Percentiles rank a stretch among this genome's conserved stretches.
Conservation (phyloP, 2,797 vertebrate species). For the Pangasius krempfi region DNA sequence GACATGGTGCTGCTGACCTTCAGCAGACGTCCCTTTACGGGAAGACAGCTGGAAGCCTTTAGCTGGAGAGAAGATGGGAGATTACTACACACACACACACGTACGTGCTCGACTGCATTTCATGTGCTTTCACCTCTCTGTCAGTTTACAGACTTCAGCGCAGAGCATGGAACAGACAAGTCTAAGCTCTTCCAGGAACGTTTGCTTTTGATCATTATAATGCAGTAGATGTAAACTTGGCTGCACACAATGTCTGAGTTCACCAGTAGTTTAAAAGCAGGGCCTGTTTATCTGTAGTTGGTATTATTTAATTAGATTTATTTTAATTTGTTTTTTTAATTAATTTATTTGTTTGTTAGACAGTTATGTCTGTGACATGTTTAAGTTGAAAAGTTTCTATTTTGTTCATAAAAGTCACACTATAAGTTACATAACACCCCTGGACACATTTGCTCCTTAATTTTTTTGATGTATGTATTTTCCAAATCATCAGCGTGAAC, state of each 20-base stretch:
- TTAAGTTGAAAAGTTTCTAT: not conserved
- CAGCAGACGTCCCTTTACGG: slow-evolving; percentile 55
- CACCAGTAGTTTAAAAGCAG: not conserved
- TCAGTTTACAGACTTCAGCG: slow-evolving; percentile 21
- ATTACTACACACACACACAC: slow-evolving; percentile 27
- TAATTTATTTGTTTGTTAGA: not conserved
- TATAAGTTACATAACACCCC: not conserved
- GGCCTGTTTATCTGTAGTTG: not conserved
- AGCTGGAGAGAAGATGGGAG: slow-evolving; percentile 45
- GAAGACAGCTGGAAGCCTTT: slow-evolving; percentile 60
- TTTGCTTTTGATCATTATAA: slow-evolving; percentile 27
- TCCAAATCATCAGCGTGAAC: not conserved
- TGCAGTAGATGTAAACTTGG: slow-evolving; percentile 40
- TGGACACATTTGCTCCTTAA: not conserved
- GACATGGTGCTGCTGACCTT: slow-evolving; percentile 54
- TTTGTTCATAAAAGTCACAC: not conserved
- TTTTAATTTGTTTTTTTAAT: not conserved
- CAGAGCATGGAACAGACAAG: slow-evolving; percentile 25
- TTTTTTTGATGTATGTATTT: not conserved
- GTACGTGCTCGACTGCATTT: slow-evolving; percentile 26
- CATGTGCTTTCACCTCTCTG: slow-evolving; percentile 40
- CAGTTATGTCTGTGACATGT: not conserved
- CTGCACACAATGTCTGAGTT: slow-evolving; percentile 33
- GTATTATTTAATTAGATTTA: not conserved
- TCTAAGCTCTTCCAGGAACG: slow-evolving; percentile 19